A percentile compares a stretch with the other conserved stretches of the same genome.
phyloP scores from a whole-genome alignment of 2,113 vertebrate species.

The Neogale vison region DNA sequence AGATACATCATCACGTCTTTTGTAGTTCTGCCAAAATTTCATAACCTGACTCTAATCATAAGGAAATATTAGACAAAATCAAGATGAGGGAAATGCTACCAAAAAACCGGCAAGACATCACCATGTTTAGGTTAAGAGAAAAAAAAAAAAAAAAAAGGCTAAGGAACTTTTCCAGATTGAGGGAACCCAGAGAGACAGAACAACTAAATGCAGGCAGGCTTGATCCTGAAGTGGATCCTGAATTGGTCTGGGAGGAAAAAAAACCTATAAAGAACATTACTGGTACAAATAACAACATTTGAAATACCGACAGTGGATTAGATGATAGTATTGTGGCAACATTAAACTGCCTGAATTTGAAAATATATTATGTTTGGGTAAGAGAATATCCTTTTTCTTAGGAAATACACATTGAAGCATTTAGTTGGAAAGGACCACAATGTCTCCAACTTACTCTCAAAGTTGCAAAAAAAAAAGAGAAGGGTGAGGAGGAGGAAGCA shows the following conservation, averaged over 20 bases:
- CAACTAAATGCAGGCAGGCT: background rate
- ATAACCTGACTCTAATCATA: conserved; percentile 42
- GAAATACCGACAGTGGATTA: background rate
- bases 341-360: background rate
- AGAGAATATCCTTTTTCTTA: background rate
- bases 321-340: background rate
- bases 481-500: background rate
- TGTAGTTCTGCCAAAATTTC: conserved; percentile 18
- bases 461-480: background rate
- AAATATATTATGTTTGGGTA: background rate
- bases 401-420: background rate
- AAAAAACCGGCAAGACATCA: background rate
- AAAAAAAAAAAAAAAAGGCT: background rate
- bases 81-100: background rate
- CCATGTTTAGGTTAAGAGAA: background rate
- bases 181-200: background rate
- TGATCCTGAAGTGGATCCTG: background rate
- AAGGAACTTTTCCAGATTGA: background rate
- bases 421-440: background rate
- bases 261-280: background rate
- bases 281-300: background rate
- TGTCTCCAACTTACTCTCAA: background rate
- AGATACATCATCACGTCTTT: background rate
- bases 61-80: conserved; percentile 28
- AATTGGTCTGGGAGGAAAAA: background rate